Base-by-base conservation (phyloP, 1,140 invertebrate genomes). In the Odontomachus brunneus region DNA sequence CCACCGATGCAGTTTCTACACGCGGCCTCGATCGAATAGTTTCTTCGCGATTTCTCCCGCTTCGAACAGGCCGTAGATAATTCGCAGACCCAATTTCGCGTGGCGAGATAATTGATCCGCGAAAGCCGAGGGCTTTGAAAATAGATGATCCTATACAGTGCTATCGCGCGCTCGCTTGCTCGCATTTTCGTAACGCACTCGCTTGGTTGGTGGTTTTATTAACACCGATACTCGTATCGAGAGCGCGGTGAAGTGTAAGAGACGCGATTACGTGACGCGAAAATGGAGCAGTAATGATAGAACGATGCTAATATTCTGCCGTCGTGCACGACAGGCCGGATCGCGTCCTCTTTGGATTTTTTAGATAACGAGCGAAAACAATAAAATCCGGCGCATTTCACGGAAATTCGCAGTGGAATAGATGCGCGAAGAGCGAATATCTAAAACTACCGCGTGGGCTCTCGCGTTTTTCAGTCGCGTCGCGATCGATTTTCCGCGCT, bases 151-250 rank as follows among this genome's bases (percentile, higher is more conserved):
- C 29, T 33, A 53, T 17, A 11, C 29, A 33, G 22, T 17, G 11
- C 17, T 55, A 29, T 57, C 33, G 22, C 22, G 24, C 26, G 24
- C n/a, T n/a, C n/a, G n/a, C n/a, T n/a, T n/a, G n/a, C n/a, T n/a
- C 24, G 22, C 33, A 71, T 80, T 80, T 80, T 71, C 33, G 65
- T 44, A 57, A 69, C 33, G 69, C 74, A 19, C 62, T 29, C 51
- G 51, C 17, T 7, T 67, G 29, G 33, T 71, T 69, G 38, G 44
- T 66, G n/a, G n/a, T n/a, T 76, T 76, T 66, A 76, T 80, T 80
- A 80, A 80, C 51, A 80, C 65, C 65, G 75, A 80, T 71, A 80
- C 71, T 69, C 75, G 29, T 71, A 80, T 48, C 19, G 65, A 71
- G 51, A 71, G 51, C 24, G 65, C 24, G 67, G 22, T 19, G 33